phyloP scores from a whole-genome alignment of 2,113 vertebrate genomes.

The Amazona guildingii region DNA sequence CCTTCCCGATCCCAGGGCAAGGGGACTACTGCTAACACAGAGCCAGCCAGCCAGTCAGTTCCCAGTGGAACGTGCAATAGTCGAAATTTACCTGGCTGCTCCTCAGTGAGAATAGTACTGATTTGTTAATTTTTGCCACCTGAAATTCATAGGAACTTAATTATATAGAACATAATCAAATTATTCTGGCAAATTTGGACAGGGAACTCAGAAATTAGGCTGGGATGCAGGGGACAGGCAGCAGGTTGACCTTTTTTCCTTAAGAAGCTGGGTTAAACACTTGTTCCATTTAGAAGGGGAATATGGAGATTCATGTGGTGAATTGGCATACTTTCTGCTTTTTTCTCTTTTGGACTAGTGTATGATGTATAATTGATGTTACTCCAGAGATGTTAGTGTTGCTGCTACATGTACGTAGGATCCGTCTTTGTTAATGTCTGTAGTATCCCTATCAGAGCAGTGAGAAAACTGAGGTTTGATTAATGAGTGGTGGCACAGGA shows the following conservation, averaged over 20 bases:
- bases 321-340: background rate
- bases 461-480: background rate
- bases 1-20: background rate
- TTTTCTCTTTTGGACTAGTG: conserved; percentile 1
- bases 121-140: background rate
- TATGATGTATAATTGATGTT: background rate
- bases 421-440: background rate
- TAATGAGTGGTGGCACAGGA: background rate
- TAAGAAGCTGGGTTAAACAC: background rate
- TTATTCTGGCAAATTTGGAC: background rate
- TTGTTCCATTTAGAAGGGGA: background rate
- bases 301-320: background rate
- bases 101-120: background rate
- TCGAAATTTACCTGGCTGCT: background rate
- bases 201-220: background rate
- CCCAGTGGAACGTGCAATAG: background rate
- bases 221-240: background rate
- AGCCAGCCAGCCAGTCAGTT: background rate
- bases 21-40: background rate
- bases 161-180: background rate
- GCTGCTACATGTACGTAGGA: background rate
- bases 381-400: conserved; percentile 8
- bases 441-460: background rate
- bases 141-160: background rate
- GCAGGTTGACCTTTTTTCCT: background rate